These are phyloP conservation scores for Drosophila suboccidentalis DNA, from an alignment of 2,888 invertebrate species.

Conservation along the genomic window DNA sequence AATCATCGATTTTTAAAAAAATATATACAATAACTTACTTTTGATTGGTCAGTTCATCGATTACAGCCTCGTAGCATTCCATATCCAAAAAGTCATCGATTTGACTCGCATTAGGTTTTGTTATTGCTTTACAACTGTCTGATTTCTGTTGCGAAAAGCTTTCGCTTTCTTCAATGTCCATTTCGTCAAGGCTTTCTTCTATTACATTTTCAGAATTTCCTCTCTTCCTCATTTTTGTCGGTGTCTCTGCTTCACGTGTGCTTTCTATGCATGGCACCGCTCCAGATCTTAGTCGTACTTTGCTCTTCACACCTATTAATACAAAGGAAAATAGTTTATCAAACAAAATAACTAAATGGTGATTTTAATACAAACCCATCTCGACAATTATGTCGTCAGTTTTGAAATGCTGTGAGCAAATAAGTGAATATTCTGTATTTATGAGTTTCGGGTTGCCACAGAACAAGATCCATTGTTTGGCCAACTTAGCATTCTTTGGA, in stretches of 20 bases:
- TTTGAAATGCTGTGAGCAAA: constrained; percentile 37
- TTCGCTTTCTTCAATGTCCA: not conserved
- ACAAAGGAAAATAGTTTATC: not conserved
- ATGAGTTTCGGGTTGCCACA: constrained; percentile 19
- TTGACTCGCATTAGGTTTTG: not conserved
- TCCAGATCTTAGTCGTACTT: not conserved
- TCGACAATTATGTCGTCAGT: constrained; percentile 17
- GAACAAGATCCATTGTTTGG: constrained; percentile 37
- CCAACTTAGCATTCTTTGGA: constrained; percentile 20
- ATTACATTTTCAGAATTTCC: not conserved
- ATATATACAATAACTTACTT: constrained; percentile 16
- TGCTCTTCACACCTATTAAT: constrained; percentile 10
- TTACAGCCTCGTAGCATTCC: constrained; percentile 31
- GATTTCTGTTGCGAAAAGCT: not conserved
- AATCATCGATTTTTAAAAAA: too few relatives aligned
- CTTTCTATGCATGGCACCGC: constrained; percentile 21
- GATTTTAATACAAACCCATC: not conserved
- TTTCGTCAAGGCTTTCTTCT: not conserved
- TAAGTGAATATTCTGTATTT: not conserved
- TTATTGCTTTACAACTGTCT: not conserved
- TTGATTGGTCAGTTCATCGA: constrained; percentile 36
- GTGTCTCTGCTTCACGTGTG: too few relatives aligned
- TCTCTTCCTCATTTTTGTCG: not conserved
- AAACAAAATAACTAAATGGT: not conserved
- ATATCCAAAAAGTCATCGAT: constrained; percentile 11